A percentile compares a stretch with the other conserved stretches of the same genome.
Conservation (phyloP, 2,797 vertebrate genomes). For the Sus cebifrons region DNA sequence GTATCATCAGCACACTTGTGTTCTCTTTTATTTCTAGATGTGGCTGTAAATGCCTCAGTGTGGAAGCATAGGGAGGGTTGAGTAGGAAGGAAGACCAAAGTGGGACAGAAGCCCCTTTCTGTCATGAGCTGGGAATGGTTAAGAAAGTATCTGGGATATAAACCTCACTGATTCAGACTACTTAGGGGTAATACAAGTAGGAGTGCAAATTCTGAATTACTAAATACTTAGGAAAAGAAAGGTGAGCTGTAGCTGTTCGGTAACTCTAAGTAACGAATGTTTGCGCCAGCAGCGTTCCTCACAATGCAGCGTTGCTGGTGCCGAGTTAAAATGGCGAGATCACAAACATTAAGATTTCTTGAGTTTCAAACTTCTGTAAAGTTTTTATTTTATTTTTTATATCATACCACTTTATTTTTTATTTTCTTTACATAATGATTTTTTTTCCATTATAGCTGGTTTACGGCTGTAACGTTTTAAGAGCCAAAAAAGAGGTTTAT, state of each 20-base stretch:
- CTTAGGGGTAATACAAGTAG: not conserved
- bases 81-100: not conserved
- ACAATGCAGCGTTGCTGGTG: not conserved
- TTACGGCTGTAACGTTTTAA: not conserved
- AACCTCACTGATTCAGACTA: not conserved
- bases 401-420: no score
- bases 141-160: not conserved
- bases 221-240: not conserved
- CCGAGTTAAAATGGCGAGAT: not conserved
- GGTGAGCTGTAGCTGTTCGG: not conserved
- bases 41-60: not conserved
- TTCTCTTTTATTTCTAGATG: not conserved
- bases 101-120: not conserved
- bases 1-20: not conserved
- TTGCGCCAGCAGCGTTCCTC: not conserved
- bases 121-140: not conserved
- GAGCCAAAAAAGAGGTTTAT: not conserved
- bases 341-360: not conserved
- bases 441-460: no score
- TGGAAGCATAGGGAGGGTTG: not conserved
- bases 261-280: not conserved
- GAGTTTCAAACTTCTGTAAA: not conserved
- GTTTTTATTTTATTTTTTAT: not conserved
- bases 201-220: not conserved
- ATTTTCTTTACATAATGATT: no score